Conservation (phyloP, 2,888 invertebrate species). For the Nomada flava region DNA sequence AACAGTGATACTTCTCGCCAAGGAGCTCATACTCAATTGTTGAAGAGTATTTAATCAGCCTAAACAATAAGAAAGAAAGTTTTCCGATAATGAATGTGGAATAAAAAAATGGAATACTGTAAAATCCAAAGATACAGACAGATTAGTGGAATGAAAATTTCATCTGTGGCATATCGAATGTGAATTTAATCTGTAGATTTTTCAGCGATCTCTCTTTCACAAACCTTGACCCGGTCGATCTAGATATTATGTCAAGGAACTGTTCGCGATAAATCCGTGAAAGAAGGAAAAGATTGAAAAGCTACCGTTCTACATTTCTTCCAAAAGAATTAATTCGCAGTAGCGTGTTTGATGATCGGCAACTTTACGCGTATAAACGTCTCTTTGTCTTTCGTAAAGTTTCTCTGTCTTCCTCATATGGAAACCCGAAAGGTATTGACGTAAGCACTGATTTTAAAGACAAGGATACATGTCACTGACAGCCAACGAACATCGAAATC, state of each 20-base stretch:
- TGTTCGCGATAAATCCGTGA: not conserved
- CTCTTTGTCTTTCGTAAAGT: not conserved
- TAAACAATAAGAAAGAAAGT: no score
- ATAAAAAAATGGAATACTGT: not conserved
- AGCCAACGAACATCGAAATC: not conserved
- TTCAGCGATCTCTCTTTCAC: no score
- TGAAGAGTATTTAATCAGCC: no score
- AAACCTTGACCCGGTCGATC: constrained; percentile 4
- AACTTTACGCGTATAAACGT: not conserved
- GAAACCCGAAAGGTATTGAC: constrained; percentile 25
- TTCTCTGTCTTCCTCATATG: not conserved
- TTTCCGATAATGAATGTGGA: not conserved
- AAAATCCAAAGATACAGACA: constrained; percentile 16
- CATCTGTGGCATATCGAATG: not conserved
- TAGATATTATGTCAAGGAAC: constrained; percentile 33
- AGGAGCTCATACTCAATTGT: not conserved
- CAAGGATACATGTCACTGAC: not conserved
- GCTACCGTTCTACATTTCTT: not conserved
- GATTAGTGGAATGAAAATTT: not conserved
- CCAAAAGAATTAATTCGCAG: not conserved
- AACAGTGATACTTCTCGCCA: not conserved
- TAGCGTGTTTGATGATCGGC: no score
- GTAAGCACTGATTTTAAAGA: constrained; percentile 32
- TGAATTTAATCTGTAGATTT: not conserved
- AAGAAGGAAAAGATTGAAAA: not conserved